Base-by-base conservation (phyloP, 2,797 vertebrate genomes). In the Diplodus puntazzo region DNA sequence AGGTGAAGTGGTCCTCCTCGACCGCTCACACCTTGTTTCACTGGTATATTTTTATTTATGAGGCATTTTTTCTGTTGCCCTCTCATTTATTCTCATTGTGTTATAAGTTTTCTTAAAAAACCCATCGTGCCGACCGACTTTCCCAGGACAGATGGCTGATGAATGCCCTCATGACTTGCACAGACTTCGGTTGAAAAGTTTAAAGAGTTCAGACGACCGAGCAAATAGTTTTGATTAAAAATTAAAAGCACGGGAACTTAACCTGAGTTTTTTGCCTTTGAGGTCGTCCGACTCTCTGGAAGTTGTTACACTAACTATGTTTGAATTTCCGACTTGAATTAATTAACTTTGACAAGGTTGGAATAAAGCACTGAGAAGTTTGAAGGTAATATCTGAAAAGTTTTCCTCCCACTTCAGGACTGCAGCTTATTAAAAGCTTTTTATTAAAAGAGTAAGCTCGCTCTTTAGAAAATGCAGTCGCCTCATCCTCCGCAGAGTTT, bases 41-140 rank as follows among this genome's bases (percentile, higher is more conserved):
- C 16, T 16, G 16, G 7, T 52, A 2, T 34, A 18, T 17, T 46
- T 64, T 64, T 64, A 69, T 72, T 77, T 43, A 75, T 58, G 14
- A 34, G 14, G 45, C 58, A 23, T 34, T 25, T 58, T 21, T 16
- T 11, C 5, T 53, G 68, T 43, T 25, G 25, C 43, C 30, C 49
- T 74, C 48, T 69, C 48, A n/a, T 20, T 57, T 30, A 30, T 30
- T 57, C 66, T 55, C 18, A 11, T 21, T 65, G 46, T 57, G 8
- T 3, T 55, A 64, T 14, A 21, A 11, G 18, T 54, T 66, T 46
- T 65, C 11, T 4, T 30, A 21, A 3, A 21, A 59, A 69, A 39
- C 69, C 55, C 18, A 34, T 54, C 23, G 18, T 16, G 23, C 34
- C 34, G 3, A n/a, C 34, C 23, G 42, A 12, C 59, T 73, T 48